Base-by-base conservation (phyloP, 2,888 invertebrate species). In the Didymodactylos carnosus region DNA sequence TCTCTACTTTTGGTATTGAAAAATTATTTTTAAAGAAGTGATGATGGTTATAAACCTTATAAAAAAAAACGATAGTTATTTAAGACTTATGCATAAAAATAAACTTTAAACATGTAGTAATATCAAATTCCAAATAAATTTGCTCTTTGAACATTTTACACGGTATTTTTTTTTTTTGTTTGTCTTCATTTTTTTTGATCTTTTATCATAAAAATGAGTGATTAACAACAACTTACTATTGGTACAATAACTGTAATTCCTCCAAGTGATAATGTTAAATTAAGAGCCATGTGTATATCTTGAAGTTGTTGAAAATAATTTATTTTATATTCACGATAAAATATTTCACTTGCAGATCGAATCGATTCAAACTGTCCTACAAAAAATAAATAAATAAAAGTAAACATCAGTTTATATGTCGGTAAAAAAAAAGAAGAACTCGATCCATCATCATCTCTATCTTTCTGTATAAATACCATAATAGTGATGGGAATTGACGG, bases 271-370 rank as follows among this genome's bases (percentile, higher is more conserved):
- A 81, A 78, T 13, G 81, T 79, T 7, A 84, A 78, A 19, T 83
- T 83, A 40, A 84, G 76, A 1, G 81, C 79, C 43, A 79, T 77
- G 77, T 84, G 83, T 51, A 83, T 76, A 14, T 78, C 77, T 27
- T 82, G 78, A 16, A 83, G 77, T 75, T 83, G 83, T 3, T 80
- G 77, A 79, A 83, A 84, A 75, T 81, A 82, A 74, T 82, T 81
- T 35, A 19, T 62, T 19, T 62, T n/a, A 62, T 35, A 78, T 40
- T 78, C 77, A 25, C 76, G 46, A 71, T 77, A 79, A 76, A 83
- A 84, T 16, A 78, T 76, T 35, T 80, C 76, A 16, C 82, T 82
- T 29, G 80, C 82, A 16, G 77, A 76, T 51, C 81, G 79, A 78
- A 82, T 80, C 39, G 78, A 77, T 76, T 82, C 83, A 73, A 81